Evolutionary conservation across 2,797 vertebrate genomes (phyloP).

Genomic region (Centroberyx gerrardi): DNA sequence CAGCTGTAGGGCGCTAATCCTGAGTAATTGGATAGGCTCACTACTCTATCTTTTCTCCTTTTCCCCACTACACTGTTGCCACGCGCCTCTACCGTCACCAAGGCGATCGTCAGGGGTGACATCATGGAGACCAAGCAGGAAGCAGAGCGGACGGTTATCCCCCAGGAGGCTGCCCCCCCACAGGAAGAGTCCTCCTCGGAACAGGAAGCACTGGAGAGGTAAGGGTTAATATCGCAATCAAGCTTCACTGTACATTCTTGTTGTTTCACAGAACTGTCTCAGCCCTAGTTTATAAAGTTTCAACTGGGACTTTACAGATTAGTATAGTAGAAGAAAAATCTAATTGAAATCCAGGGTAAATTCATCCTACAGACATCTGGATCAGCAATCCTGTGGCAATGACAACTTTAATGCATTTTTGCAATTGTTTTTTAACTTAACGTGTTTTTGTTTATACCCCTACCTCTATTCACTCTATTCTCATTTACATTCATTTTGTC

Average conservation of each 20-base stretch:
- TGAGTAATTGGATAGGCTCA: constrained; percentile 71
- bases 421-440: too few relatives aligned
- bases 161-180: constrained; percentile 8
- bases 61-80: constrained; percentile 37
- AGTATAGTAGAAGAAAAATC: background rate
- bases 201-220: constrained; percentile 71
- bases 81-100: constrained; percentile 36
- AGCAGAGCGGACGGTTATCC: constrained; percentile 69
- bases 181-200: constrained; percentile 36
- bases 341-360: too few relatives aligned
- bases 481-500: too few relatives aligned
- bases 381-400: too few relatives aligned
- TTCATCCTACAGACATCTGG: too few relatives aligned
- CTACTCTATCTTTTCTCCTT: constrained; percentile 34
- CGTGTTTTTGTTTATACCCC: too few relatives aligned
- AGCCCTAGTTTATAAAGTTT: background rate
- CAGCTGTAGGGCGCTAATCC: constrained; percentile 74
- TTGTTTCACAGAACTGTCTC: background rate
- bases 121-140: constrained; percentile 72
- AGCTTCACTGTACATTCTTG: background rate
- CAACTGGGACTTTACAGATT: background rate
- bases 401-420: too few relatives aligned
- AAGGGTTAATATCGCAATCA: background rate
- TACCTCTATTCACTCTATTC: too few relatives aligned
- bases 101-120: constrained; percentile 70